These are phyloP conservation scores for Hesperophylax magnus DNA, from an alignment of 1,140 invertebrate species.

Conservation along the genomic window DNA sequence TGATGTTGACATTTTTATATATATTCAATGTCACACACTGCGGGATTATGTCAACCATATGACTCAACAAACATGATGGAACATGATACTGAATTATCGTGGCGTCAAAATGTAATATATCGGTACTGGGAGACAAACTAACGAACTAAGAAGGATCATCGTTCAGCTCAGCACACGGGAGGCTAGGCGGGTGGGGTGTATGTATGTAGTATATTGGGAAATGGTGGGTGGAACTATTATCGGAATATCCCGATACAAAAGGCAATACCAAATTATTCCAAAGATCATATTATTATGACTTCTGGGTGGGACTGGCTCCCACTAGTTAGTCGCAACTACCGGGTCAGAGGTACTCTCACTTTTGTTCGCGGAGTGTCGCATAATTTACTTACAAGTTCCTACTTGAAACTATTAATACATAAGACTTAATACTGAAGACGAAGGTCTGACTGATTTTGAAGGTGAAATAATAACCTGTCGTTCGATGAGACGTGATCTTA, in stretches of 20 bases:
- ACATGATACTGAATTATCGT: background rate
- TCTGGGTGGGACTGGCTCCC: slow-evolving; percentile 3
- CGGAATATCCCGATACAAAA: slow-evolving; percentile 6
- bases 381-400: too few species aligned
- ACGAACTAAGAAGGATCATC: background rate
- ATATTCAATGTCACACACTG: slow-evolving; percentile 22
- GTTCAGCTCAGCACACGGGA: background rate
- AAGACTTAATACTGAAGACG: too few species aligned
- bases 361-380: too few species aligned
- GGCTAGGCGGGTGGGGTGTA: background rate
- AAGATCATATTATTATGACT: slow-evolving; percentile 6
- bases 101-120: background rate
- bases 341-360: background rate
- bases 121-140: too few species aligned
- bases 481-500: too few species aligned
- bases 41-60: slow-evolving; percentile 12
- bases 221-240: slow-evolving; percentile 16
- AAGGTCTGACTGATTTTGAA: too few species aligned
- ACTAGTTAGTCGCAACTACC: background rate
- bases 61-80: slow-evolving; percentile 29
- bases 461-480: too few species aligned
- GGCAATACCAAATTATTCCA: background rate
- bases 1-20: slow-evolving; percentile 17
- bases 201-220: background rate
- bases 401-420: too few species aligned